Evolutionary conservation across 2,797 vertebrate species (phyloP).

Genomic region (Babyrousa celebensis): DNA sequence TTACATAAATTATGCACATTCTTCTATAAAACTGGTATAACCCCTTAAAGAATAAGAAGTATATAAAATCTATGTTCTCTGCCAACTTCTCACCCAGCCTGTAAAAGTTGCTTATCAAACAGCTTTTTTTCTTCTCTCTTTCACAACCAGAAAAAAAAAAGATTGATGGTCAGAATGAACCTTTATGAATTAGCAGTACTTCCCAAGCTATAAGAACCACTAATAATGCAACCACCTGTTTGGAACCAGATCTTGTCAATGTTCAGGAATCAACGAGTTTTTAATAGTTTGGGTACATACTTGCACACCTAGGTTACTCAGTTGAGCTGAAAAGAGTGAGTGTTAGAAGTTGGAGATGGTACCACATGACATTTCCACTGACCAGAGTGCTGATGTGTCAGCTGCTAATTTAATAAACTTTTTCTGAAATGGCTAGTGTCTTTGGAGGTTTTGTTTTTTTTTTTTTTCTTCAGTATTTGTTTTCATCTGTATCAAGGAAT

Average conservation of each 20-base stretch:
- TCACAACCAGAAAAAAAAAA: background rate
- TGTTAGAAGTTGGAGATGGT: background rate
- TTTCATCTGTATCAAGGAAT: constrained; percentile 18
- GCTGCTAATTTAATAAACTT: constrained; percentile 28
- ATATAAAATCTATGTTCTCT: constrained; percentile 54
- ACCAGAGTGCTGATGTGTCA: background rate
- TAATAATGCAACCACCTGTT: constrained; percentile 1
- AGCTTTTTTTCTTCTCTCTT: constrained; percentile 44
- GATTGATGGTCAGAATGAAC: constrained; percentile 1
- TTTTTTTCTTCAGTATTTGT: background rate
- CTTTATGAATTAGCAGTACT: constrained; percentile 12
- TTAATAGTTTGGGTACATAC: background rate
- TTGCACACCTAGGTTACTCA: background rate
- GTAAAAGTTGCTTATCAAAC: constrained; percentile 9
- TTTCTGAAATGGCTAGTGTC: constrained; percentile 5
- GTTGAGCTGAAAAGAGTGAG: background rate
- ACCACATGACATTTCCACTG: background rate
- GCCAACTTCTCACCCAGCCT: constrained; percentile 24
- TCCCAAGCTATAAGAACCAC: background rate
- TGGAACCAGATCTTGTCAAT: background rate
- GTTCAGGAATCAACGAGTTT: constrained; percentile 55
- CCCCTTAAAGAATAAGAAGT: constrained; percentile 27
- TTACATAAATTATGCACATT: constrained; percentile 47
- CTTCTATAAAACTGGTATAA: background rate
- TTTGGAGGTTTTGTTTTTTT: constrained; percentile 35